Percentiles rank a stretch among this genome's conserved stretches.
Evolutionary conservation across 2,797 vertebrate genomes (phyloP).

Genomic region (Sciurus carolinensis): DNA sequence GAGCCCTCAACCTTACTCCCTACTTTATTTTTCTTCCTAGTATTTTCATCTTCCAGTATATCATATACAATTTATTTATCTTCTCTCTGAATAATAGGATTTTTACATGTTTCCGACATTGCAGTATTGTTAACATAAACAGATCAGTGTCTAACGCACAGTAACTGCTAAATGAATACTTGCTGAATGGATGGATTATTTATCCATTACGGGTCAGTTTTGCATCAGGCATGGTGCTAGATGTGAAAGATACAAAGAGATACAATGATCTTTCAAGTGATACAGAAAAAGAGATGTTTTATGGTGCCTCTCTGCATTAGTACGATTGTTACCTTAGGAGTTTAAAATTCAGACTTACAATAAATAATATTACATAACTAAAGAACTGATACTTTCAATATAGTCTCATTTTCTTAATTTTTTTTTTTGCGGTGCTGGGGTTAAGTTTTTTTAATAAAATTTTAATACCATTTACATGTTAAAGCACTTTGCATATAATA

Average conservation of each 20-base stretch:
- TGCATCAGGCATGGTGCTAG: background rate
- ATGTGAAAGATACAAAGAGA: background rate
- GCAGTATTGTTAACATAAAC: background rate
- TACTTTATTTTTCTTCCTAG: background rate
- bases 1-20: background rate
- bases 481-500: background rate
- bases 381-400: background rate
- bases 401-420: slow-evolving; percentile 35
- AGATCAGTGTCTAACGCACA: background rate
- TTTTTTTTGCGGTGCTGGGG: background rate
- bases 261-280: background rate
- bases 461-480: background rate
- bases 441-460: background rate
- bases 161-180: background rate
- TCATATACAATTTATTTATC: background rate
- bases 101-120: background rate
- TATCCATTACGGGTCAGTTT: background rate
- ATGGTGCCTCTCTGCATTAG: background rate
- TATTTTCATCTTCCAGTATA: background rate
- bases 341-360: background rate
- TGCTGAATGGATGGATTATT: background rate
- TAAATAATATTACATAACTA: background rate
- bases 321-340: background rate
- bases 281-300: background rate
- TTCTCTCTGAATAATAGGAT: background rate